Base-by-base conservation (phyloP, 2,797 vertebrate species). In the Crenichthys baileyi region DNA sequence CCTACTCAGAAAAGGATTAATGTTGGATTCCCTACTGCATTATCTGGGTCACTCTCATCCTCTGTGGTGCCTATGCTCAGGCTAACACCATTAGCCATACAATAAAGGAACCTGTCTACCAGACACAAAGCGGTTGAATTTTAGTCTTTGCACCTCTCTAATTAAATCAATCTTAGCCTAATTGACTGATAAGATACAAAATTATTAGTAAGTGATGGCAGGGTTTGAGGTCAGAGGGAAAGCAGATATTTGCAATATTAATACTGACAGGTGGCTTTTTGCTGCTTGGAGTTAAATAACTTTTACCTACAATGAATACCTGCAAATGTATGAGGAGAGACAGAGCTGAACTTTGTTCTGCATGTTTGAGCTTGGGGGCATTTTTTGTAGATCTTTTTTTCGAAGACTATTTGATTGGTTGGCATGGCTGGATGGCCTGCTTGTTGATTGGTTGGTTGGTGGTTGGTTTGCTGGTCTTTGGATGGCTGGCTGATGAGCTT, bases 1-100 rank as follows among this genome's bases (percentile, higher is more conserved):
- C 71, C 20, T 15, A 51, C 70, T 81, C 53, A 60, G 60, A 82
- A 79, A 76, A 89, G 83, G 85, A 90, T 77, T 85, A 87, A 91
- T 91, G 84, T 48, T 51, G n/a, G 75, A 68, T 76, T 74, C 63
- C 46, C 48, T 78, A 12, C 31, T 68, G 73, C 24, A 70, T 79
- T 86, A 44, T 41, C 84, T 75, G 75, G 84, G 85, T 84, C 74
- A 70, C 44, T 56, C 68, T 77, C 36, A 13, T 72, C 36, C 63
- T 85, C 67, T 74, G 72, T 29, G 0, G 20, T 36, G 46, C 7
- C 56, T 70, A 22, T 7, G n/a, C 70, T 73, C 76, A 86, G 73
- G 75, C 58, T 60, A 55, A 82, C 75, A 83, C 67, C 77, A 60
- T 73, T 84, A 84, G 56, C 81, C 77, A 24, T 73, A 81, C 63